A percentile compares a stretch with the other conserved stretches of the same genome.
These are phyloP conservation scores for Syngnathoides biaculeatus DNA, from an alignment of 2,113 vertebrate genomes.

Conservation along the genomic window DNA sequence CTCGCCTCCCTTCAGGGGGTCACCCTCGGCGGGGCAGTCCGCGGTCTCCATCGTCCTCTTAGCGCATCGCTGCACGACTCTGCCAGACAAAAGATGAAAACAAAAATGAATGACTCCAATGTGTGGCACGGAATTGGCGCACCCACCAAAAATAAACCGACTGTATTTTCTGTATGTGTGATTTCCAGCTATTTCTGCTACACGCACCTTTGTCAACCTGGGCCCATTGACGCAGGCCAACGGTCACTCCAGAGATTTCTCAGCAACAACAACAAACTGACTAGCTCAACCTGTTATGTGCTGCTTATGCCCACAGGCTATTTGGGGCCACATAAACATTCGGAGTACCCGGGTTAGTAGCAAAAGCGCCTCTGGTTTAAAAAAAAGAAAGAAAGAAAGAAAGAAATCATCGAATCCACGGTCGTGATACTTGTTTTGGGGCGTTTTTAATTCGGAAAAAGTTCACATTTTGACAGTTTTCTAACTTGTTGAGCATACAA, in stretches of 20 bases:
- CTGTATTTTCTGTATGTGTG: background rate
- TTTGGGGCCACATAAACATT: background rate
- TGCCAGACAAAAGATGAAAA: background rate
- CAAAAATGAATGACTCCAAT: background rate
- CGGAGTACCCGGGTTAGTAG: background rate
- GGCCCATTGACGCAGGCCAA: slow-evolving; percentile 48
- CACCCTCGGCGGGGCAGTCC: slow-evolving; percentile 75
- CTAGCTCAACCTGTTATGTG: slow-evolving; percentile 11
- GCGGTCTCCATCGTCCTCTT: slow-evolving; percentile 69
- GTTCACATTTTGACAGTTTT: slow-evolving; percentile 9
- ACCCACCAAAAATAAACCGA: background rate
- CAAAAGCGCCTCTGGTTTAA: background rate
- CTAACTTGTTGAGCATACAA: slow-evolving; percentile 33
- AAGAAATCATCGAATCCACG: background rate
- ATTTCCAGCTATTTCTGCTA: slow-evolving; percentile 45
- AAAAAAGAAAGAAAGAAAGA: too few species aligned
- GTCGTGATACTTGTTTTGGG: background rate
- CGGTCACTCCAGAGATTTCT: slow-evolving; percentile 46
- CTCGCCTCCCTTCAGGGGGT: slow-evolving; percentile 79
- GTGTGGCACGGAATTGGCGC: background rate
- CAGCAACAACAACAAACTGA: slow-evolving; percentile 35
- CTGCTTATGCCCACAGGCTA: background rate
- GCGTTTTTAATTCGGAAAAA: background rate
- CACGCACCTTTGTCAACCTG: slow-evolving; percentile 34
- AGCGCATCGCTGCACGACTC: slow-evolving; percentile 36